Conservation (phyloP, 2,888 invertebrate genomes). For the Lithophane socia region DNA sequence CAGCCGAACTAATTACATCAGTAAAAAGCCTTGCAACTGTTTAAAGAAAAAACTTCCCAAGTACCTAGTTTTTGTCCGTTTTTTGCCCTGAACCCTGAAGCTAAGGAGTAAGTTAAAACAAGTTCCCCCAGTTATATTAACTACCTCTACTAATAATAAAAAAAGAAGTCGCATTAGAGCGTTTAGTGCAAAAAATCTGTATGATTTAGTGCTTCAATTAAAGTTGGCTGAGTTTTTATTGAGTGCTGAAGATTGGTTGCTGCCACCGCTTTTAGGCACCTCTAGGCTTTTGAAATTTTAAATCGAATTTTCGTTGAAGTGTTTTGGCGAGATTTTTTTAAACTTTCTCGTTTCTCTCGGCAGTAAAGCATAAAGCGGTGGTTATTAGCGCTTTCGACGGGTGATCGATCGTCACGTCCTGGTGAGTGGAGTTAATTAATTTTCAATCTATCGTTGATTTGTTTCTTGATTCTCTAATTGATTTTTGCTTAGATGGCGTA, state of each 20-base stretch:
- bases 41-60: slow-evolving; percentile 38
- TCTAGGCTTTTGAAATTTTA: slow-evolving; percentile 33
- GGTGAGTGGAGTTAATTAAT: slow-evolving; percentile 28
- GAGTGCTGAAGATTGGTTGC: slow-evolving; percentile 57
- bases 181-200: slow-evolving; percentile 63
- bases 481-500: not conserved
- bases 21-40: slow-evolving; percentile 38
- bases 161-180: slow-evolving; percentile 67
- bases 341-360: slow-evolving; percentile 28
- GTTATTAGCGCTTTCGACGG: slow-evolving; percentile 23
- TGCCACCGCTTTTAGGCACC: slow-evolving; percentile 19
- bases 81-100: slow-evolving; percentile 32
- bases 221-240: slow-evolving; percentile 63
- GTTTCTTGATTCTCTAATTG: slow-evolving; percentile 6
- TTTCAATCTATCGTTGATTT: slow-evolving; percentile 25
- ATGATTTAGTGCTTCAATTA: slow-evolving; percentile 66
- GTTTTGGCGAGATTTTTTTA: slow-evolving; percentile 18
- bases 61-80: slow-evolving; percentile 38
- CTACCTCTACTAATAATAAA: slow-evolving; percentile 64
- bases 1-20: slow-evolving; percentile 45
- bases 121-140: slow-evolving; percentile 64
- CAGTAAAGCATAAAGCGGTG: not conserved
- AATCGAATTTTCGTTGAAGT: slow-evolving; percentile 43
- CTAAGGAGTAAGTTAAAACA: slow-evolving; percentile 64
- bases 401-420: slow-evolving; percentile 9